These are phyloP conservation scores for Nothoprocta pentlandii DNA, from an alignment of 2,113 vertebrate genomes.

Conservation along the genomic window DNA sequence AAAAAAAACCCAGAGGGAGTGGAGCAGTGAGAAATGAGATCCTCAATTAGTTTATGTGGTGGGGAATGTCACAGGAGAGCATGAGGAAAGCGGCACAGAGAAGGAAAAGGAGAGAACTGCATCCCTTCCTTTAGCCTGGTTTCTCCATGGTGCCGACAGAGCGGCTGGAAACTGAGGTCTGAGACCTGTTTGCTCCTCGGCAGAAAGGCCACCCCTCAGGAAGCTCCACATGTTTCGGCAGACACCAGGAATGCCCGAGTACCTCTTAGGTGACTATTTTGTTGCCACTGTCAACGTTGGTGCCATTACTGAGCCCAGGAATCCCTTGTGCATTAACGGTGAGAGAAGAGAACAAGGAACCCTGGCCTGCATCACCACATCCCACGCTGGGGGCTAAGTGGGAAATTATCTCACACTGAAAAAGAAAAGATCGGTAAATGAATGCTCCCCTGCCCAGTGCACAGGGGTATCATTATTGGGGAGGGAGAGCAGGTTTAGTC, in stretches of 20 bases:
- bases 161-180: constrained; percentile 85
- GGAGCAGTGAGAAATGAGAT: constrained; percentile 19
- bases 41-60: constrained; percentile 14
- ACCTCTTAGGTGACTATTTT: background rate
- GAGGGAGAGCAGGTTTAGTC: background rate
- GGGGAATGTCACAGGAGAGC: background rate
- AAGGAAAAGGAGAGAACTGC: background rate
- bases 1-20: background rate
- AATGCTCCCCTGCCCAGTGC: background rate
- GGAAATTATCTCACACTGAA: background rate
- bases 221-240: constrained; percentile 81
- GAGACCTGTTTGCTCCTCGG: constrained; percentile 83
- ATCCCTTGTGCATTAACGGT: background rate
- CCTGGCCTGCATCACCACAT: background rate
- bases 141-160: constrained; percentile 86
- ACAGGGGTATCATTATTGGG: background rate
- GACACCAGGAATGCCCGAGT: background rate
- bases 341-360: background rate
- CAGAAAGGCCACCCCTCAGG: constrained; percentile 62
- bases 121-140: constrained; percentile 38
- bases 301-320: background rate
- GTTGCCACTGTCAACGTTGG: background rate
- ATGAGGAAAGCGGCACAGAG: background rate
- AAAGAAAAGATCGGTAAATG: background rate
- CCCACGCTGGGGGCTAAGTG: background rate